phyloP scores from a whole-genome alignment of 2,888 invertebrate species.

The Eubasilissa splendida region DNA sequence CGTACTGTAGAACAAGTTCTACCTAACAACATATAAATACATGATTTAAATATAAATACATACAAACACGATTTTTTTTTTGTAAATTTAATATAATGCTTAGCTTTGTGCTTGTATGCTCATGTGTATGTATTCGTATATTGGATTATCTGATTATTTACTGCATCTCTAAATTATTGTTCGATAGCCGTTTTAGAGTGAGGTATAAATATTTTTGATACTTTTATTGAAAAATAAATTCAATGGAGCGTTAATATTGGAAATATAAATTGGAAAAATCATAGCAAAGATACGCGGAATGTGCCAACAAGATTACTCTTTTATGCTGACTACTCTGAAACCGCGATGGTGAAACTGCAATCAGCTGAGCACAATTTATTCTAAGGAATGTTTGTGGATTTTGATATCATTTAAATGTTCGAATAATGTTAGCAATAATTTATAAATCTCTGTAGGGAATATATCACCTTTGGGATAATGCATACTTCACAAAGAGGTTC shows the following conservation, averaged over 20 bases:
- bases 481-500: too few relatives aligned
- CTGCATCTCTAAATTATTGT: background rate
- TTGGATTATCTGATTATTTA: conserved; percentile 11
- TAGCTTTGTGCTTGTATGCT: too few relatives aligned
- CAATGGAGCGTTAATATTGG: conserved; percentile 5
- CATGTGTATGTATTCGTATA: background rate
- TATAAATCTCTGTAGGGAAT: too few relatives aligned
- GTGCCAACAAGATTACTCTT: conserved; percentile 17
- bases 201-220: conserved; percentile 31
- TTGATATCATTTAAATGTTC: conserved; percentile 18
- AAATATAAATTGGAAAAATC: conserved; percentile 11
- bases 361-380: conserved; percentile 25
- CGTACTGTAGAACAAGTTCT: too few relatives aligned
- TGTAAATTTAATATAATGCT: too few relatives aligned
- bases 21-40: too few relatives aligned
- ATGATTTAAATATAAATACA: too few relatives aligned
- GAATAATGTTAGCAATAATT: background rate
- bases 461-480: too few relatives aligned
- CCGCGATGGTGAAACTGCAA: conserved; percentile 23
- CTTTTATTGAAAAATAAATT: conserved; percentile 21
- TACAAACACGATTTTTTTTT: too few relatives aligned
- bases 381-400: conserved; percentile 25
- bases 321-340: conserved; percentile 21
- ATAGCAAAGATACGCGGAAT: conserved; percentile 11
- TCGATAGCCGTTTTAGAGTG: conserved; percentile 10